A percentile compares a stretch with the other conserved stretches of the same genome.
Conservation (phyloP, 2,797 vertebrate species). For the Mormyrus hasselquistii region DNA sequence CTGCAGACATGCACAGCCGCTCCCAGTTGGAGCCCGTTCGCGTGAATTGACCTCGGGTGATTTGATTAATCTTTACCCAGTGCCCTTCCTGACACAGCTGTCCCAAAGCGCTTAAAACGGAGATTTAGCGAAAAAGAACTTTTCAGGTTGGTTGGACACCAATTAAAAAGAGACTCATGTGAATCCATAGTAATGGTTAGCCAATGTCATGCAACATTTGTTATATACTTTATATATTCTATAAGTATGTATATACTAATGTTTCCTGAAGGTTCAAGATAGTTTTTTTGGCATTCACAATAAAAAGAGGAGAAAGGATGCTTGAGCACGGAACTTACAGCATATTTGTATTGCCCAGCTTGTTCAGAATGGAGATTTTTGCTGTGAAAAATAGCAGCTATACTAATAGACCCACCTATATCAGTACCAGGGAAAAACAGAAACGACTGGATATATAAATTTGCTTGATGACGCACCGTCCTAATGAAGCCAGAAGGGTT, state of each 20-base stretch:
- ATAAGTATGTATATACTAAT: neutral
- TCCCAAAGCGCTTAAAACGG: neutral
- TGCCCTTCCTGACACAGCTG: neutral
- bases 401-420: neutral
- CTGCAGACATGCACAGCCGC: neutral
- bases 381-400: neutral
- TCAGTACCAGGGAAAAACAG: neutral
- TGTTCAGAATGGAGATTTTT: neutral
- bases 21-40: neutral
- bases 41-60: neutral
- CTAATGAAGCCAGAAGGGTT: slow-evolving; percentile 38
- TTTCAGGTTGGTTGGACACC: neutral
- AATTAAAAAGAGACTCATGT: neutral
- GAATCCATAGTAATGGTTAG: neutral
- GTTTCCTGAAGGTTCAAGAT: neutral
- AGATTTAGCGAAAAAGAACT: neutral
- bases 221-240: neutral
- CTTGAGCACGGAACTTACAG: neutral
- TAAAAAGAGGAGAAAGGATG: neutral
- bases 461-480: slow-evolving; percentile 11
- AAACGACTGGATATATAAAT: neutral
- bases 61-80: slow-evolving; percentile 3
- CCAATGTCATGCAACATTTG: neutral
- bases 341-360: neutral
- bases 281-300: neutral